phyloP scores from a whole-genome alignment of 2,797 vertebrate species.

The Rhynchonycteris naso region DNA sequence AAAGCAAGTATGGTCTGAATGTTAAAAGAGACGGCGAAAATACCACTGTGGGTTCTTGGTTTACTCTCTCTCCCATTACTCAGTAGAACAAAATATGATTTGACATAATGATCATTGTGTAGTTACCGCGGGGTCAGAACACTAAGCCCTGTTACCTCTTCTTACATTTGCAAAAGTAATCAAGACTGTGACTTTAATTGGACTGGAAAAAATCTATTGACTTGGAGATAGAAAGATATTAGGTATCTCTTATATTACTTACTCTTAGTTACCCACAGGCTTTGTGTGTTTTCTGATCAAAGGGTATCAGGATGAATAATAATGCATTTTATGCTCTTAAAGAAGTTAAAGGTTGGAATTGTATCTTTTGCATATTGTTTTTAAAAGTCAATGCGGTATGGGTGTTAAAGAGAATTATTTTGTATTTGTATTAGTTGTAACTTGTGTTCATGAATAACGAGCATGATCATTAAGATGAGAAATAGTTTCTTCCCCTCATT shows the following conservation, averaged over 20 bases:
- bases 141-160: constrained; percentile 37
- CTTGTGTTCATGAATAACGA: background rate
- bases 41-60: constrained; percentile 6
- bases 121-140: constrained; percentile 42
- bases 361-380: background rate
- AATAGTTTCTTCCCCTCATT: background rate
- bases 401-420: background rate
- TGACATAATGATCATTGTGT: constrained; percentile 49
- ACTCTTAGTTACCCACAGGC: background rate
- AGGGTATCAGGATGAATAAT: background rate
- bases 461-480: background rate
- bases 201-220: constrained; percentile 57
- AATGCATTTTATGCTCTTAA: background rate
- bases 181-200: constrained; percentile 38
- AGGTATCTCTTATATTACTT: background rate
- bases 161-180: constrained; percentile 65
- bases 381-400: background rate
- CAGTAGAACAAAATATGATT: constrained; percentile 57
- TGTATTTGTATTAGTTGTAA: background rate
- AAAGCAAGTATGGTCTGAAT: constrained; percentile 35
- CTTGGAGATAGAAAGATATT: constrained; percentile 53
- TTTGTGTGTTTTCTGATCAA: background rate
- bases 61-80: constrained; percentile 28
- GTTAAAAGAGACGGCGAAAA: constrained; percentile 51
- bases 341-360: background rate